Base-by-base conservation (phyloP, 1,140 invertebrate species). In the Cyclina sinensis region DNA sequence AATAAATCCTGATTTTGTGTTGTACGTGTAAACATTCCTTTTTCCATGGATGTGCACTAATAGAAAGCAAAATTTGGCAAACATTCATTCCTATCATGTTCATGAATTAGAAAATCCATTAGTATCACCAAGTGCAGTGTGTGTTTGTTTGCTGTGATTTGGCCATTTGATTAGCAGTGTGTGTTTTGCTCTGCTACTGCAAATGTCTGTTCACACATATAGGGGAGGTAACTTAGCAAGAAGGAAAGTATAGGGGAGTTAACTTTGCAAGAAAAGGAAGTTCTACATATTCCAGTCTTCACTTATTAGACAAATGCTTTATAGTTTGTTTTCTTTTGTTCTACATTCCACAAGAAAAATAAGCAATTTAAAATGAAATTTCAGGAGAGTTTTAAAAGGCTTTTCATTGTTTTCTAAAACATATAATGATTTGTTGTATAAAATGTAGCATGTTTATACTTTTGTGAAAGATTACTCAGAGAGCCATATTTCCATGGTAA, bases 131-230 rank as follows among this genome's bases (percentile, higher is more conserved):
- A 0, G 54, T 30, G 68, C 32, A 54, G 39, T 76, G 74, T 78
- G 46, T 51, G n/a, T 48, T 30, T 78, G 74, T 78, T 78, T 78
- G 74, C 74, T 35, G 74, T 78, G 74, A 54, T 37, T 35, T 78
- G 27, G 30, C 30, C 43, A 78, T 51, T 51, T 35, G 74, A 48
- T 27, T 48, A 48, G 43, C 43, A 48, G 43, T 78, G 74, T 78
- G 74, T 78, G 74, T 78, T 11, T 57, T 30, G 24, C 37, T 43
- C 74, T 78, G 39, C 74, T 78, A 46, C 48, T 57, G 74, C 74
- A 54, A 78, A 54, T 76, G 46, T 78, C 74, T 78, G 74, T 78
- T 78, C 74, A 78, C 74, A 78, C 74, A 78, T 78, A 78, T 54
- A 54, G 35, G 65, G 57, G 57, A 62, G 24, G 57, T 62, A 62